Conservation (phyloP, 2,888 invertebrate species). For the Limenitis camilla region DNA sequence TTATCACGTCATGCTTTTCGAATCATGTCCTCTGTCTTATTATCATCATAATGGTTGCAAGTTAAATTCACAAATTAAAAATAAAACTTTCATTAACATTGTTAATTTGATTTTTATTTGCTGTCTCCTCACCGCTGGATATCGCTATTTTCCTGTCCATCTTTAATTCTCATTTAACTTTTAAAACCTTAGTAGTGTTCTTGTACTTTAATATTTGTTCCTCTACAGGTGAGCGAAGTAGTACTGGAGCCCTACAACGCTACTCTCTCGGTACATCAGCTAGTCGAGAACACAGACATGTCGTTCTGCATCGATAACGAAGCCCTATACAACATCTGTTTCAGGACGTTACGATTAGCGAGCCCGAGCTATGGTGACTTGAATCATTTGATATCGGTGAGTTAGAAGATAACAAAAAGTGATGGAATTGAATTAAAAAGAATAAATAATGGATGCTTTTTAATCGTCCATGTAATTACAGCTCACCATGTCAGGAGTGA, state of each 20-base stretch:
- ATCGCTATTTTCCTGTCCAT: not conserved
- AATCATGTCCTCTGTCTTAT: no score
- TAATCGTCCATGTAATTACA: conserved; percentile 26
- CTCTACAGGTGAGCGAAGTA: conserved; percentile 75
- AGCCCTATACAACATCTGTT: conserved; percentile 86
- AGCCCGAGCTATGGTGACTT: conserved; percentile 87
- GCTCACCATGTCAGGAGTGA: conserved; percentile 84
- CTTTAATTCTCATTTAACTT: not conserved
- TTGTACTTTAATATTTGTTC: no score
- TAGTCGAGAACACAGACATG: conserved; percentile 86
- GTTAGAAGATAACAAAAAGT: conserved; percentile 21
- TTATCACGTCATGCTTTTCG: no score
- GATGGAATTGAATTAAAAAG: no score
- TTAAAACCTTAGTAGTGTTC: no score
- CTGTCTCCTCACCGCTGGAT: not conserved
- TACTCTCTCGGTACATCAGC: conserved; percentile 81
- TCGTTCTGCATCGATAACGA: conserved; percentile 87
- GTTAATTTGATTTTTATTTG: not conserved
- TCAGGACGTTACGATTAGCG: conserved; percentile 79
- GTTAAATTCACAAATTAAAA: no score
- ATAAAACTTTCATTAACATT: not conserved
- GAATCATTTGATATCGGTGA: conserved; percentile 82
- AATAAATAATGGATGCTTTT: no score
- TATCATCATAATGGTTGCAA: no score
- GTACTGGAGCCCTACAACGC: conserved; percentile 88